These are phyloP conservation scores for Pteronura brasiliensis DNA, from an alignment of 2,113 vertebrate genomes.

Conservation along the genomic window DNA sequence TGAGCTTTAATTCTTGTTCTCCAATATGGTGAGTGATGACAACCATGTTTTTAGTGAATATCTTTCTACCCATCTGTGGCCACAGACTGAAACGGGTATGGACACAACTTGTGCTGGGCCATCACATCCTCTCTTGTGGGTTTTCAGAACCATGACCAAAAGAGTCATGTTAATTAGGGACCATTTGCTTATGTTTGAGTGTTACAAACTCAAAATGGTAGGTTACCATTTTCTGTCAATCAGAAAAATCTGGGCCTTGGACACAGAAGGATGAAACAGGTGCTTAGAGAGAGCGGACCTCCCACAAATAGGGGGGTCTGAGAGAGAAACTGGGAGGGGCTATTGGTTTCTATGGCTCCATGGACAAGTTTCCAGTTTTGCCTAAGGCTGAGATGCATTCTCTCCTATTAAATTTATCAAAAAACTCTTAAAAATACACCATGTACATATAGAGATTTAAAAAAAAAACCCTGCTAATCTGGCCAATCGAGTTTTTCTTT, in stretches of 20 bases:
- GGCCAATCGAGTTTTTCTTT: not conserved
- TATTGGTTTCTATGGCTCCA: not conserved
- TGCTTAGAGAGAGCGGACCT: not conserved
- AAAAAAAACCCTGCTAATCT: not conserved
- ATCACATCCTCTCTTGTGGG: not conserved
- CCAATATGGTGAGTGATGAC: not conserved
- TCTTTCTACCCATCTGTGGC: not conserved
- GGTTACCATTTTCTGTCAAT: not conserved
- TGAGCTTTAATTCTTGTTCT: not conserved
- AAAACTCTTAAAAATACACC: not conserved
- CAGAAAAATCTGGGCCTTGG: not conserved
- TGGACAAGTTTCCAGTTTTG: not conserved
- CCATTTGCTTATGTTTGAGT: not conserved
- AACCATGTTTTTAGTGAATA: not conserved
- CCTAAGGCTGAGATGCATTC: not conserved
- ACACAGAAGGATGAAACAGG: not conserved
- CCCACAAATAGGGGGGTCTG: not conserved
- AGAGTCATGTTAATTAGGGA: not conserved
- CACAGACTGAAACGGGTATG: not conserved
- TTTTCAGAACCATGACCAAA: not conserved
- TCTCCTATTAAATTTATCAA: constrained; percentile 4
- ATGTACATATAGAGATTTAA: not conserved
- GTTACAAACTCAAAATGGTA: not conserved
- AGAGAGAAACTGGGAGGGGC: not conserved
- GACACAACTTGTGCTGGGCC: not conserved